These are phyloP conservation scores for Micromys minutus DNA, from an alignment of 2,113 vertebrate species.

Conservation along the genomic window DNA sequence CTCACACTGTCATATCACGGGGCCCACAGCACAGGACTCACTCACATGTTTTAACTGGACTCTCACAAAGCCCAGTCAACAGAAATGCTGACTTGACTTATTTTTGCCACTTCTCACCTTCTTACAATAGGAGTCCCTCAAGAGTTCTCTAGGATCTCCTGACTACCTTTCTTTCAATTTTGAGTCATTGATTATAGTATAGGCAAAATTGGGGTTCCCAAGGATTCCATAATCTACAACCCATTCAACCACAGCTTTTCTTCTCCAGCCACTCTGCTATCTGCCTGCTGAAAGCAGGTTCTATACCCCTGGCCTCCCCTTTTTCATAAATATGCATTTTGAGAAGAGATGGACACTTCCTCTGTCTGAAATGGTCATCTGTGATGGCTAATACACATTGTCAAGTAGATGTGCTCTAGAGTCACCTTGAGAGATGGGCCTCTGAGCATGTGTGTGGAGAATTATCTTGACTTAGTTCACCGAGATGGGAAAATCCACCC, in stretches of 20 bases:
- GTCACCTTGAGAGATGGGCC: not conserved
- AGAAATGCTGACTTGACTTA: not conserved
- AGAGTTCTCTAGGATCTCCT: not conserved
- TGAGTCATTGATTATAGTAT: not conserved
- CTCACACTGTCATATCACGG: accelerated
- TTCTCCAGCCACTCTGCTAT: not conserved
- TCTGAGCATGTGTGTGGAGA: not conserved
- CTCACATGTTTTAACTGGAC: not conserved
- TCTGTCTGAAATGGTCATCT: too few relatives aligned
- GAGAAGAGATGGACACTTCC: not conserved
- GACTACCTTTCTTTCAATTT: not conserved
- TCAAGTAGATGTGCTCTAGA: not conserved
- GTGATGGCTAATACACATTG: not conserved
- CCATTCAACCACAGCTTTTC: not conserved
- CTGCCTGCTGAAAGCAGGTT: not conserved
- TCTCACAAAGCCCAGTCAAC: not conserved
- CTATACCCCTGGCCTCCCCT: not conserved
- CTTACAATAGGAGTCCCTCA: not conserved
- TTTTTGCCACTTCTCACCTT: not conserved
- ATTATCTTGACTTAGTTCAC: not conserved
- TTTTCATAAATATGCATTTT: not conserved
- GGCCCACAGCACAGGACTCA: not conserved
- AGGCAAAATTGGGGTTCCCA: not conserved
- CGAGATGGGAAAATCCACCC: not conserved
- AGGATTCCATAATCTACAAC: not conserved